Evolutionary conservation across 2,888 invertebrate species (phyloP).

Genomic region (Abrostola triplasia): DNA sequence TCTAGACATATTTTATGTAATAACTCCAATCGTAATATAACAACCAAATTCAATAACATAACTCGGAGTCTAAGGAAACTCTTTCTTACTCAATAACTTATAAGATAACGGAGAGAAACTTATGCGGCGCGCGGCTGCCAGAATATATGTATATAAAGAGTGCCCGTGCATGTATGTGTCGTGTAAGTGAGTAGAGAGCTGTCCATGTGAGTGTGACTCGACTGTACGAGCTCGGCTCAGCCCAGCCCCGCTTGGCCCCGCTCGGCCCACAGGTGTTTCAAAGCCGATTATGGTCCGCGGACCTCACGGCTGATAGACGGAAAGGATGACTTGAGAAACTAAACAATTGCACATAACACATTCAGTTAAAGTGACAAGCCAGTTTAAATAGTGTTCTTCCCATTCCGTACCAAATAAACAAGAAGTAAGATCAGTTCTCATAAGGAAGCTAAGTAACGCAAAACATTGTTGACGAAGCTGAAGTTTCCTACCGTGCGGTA

Average conservation of each 20-base stretch:
- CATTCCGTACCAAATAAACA: too few relatives aligned
- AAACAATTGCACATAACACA: too few relatives aligned
- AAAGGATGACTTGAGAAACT: neutral
- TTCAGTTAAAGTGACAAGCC: too few relatives aligned
- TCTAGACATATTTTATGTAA: neutral
- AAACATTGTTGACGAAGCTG: neutral
- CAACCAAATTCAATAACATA: constrained; percentile 16
- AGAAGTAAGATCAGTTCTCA: too few relatives aligned
- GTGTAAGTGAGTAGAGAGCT: neutral
- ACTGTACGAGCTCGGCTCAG: too few relatives aligned
- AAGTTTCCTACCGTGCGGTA: neutral
- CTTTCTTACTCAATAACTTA: constrained; percentile 25
- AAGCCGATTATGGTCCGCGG: constrained; percentile 19
- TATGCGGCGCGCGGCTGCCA: neutral
- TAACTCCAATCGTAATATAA: constrained; percentile 11
- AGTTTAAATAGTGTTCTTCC: too few relatives aligned
- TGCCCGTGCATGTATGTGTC: neutral
- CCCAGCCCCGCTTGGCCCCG: neutral
- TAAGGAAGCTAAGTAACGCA: neutral
- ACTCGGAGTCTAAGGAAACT: constrained; percentile 1
- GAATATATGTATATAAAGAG: neutral
- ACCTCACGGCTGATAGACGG: neutral
- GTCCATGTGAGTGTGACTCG: neutral
- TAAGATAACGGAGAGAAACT: constrained; percentile 11
- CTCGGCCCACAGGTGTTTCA: neutral